Percentiles rank a stretch among this genome's conserved stretches.
These are phyloP conservation scores for Coilia nasus DNA, from an alignment of 2,797 vertebrate genomes.

Conservation along the genomic window DNA sequence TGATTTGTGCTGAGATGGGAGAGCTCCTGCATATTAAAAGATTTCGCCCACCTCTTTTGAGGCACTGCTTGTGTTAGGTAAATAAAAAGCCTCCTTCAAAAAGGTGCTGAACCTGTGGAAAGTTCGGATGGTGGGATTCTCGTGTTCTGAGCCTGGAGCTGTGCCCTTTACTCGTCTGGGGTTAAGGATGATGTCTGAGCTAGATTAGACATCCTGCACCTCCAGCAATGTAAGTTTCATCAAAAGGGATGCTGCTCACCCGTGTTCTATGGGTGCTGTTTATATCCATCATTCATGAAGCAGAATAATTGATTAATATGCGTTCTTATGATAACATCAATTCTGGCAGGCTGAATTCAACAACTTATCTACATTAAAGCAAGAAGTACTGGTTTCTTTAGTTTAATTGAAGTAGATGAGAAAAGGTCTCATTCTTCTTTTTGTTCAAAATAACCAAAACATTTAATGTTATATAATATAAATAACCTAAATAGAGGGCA, in stretches of 20 bases:
- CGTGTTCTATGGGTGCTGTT: no score
- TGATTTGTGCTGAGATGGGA: conserved; percentile 54
- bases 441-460: neutral
- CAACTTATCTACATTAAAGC: neutral
- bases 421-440: neutral
- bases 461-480: no score
- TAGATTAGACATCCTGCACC: neutral
- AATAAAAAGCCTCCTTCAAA: conserved; percentile 24
- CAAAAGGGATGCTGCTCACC: neutral
- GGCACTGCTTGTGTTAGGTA: neutral
- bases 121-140: neutral
- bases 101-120: neutral
- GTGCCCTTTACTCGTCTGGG: neutral
- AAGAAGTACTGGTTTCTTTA: neutral
- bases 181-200: neutral
- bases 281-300: no score
- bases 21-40: conserved; percentile 41
- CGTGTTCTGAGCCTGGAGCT: conserved; percentile 22
- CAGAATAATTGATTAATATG: no score
- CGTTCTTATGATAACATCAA: no score
- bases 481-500: no score
- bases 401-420: neutral
- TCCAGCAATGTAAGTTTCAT: neutral
- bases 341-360: no score
- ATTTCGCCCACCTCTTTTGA: conserved; percentile 31